Conservation (phyloP, 2,113 vertebrate species). For the Edolisoma coerulescens region DNA sequence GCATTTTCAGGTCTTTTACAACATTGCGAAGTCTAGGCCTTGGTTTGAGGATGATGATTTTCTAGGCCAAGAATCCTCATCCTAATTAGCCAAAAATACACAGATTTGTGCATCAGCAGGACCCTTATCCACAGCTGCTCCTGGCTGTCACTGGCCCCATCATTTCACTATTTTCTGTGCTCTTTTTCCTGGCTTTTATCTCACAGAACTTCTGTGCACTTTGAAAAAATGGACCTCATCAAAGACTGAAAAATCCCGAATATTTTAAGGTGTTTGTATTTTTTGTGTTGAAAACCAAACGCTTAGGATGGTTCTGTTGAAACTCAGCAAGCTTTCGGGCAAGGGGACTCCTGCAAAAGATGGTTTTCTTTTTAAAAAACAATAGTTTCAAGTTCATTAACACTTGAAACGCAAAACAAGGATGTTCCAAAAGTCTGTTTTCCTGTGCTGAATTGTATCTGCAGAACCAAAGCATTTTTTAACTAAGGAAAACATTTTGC, state of each 20-base stretch:
- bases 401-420: not conserved
- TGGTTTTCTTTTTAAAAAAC: not conserved
- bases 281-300: not conserved
- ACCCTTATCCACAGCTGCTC: not conserved
- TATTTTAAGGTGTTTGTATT: not conserved
- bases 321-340: not conserved
- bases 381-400: not conserved
- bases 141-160: not conserved
- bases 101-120: not conserved
- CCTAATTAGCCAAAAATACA: not conserved
- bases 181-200: not conserved
- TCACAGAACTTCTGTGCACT: not conserved
- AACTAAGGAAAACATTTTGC: not conserved
- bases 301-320: not conserved
- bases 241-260: not conserved
- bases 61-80: not conserved
- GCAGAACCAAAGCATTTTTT: not conserved
- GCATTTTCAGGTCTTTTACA: constrained; percentile 12
- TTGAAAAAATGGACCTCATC: not conserved
- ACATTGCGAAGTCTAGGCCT: not conserved
- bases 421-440: not conserved
- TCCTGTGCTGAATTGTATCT: not conserved
- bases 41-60: not conserved
- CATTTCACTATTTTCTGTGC: not conserved
- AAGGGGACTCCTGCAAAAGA: not conserved